Conservation (phyloP, 2,888 invertebrate genomes). For the Bruchidius siliquastri region DNA sequence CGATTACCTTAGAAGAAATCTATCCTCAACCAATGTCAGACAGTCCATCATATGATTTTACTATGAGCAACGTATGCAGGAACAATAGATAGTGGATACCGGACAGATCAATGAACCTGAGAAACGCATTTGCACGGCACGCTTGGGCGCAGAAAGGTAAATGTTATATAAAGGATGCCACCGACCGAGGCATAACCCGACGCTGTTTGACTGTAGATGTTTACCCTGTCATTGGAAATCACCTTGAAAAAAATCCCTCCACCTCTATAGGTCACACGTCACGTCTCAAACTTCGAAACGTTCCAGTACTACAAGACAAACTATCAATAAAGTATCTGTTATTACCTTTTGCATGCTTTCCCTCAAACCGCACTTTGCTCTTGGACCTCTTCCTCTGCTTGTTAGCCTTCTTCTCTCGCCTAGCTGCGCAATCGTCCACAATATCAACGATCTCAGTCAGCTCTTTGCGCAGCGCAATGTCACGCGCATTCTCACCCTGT, state of each 20-base stretch:
- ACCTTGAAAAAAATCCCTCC: too few species aligned
- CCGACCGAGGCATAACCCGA: too few species aligned
- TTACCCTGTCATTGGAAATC: too few species aligned
- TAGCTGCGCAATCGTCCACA: conserved; percentile 52
- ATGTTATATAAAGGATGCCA: too few species aligned
- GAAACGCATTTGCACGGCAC: background rate
- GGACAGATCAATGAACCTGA: background rate
- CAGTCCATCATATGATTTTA: background rate
- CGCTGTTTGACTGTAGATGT: too few species aligned
- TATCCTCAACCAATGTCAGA: background rate
- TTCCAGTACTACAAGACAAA: too few species aligned
- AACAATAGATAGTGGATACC: background rate
- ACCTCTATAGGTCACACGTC: too few species aligned
- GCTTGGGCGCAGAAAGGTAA: background rate
- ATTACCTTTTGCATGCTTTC: conserved; percentile 27
- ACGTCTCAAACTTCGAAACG: too few species aligned
- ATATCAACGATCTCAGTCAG: conserved; percentile 79
- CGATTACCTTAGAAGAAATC: background rate
- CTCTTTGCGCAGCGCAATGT: conserved; percentile 84
- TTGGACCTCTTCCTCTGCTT: conserved; percentile 48
- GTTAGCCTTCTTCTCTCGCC: conserved; percentile 49
- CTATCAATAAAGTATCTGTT: background rate
- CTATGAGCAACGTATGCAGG: background rate
- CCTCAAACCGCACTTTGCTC: conserved; percentile 43
- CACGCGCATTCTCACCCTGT: conserved; percentile 83